These are phyloP conservation scores for Reinhardtius hippoglossoides DNA, from an alignment of 2,113 vertebrate genomes.

Conservation along the genomic window DNA sequence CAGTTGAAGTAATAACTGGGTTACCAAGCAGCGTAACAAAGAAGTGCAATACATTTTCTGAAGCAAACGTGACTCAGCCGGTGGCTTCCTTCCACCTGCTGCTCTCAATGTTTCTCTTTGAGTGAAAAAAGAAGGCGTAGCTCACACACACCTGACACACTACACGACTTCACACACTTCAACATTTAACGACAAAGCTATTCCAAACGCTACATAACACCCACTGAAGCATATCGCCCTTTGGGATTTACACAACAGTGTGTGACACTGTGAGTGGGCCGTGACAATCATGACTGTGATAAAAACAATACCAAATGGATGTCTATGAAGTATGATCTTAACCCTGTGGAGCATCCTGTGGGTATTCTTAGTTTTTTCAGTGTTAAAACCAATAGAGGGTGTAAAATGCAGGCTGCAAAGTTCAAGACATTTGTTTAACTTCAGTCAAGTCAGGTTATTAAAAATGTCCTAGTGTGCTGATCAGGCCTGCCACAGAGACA, in stretches of 20 bases:
- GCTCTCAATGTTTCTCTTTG: neutral
- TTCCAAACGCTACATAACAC: conserved; percentile 2
- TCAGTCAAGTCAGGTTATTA: conserved; percentile 10
- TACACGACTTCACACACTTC: conserved; percentile 11
- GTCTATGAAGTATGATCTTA: neutral
- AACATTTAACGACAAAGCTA: neutral
- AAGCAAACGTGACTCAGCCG: conserved; percentile 29
- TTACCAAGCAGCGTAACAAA: conserved; percentile 11
- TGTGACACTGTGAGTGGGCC: neutral
- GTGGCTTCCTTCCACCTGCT: neutral
- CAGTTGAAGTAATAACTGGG: conserved; percentile 9
- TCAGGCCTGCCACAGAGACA: neutral
- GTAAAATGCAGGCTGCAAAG: neutral
- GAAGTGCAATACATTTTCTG: neutral
- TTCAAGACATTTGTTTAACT: neutral
- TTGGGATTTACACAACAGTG: conserved; percentile 6
- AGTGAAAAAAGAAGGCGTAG: conserved; percentile 32
- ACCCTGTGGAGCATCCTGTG: neutral
- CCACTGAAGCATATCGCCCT: neutral
- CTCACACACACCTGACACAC: conserved; percentile 52
- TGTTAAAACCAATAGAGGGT: neutral
- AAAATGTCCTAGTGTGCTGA: neutral
- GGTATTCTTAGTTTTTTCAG: neutral
- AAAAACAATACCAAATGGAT: neutral
- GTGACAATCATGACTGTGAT: neutral